Evolutionary conservation across 2,113 vertebrate genomes (phyloP).

Genomic region (Cheilinus undulatus): DNA sequence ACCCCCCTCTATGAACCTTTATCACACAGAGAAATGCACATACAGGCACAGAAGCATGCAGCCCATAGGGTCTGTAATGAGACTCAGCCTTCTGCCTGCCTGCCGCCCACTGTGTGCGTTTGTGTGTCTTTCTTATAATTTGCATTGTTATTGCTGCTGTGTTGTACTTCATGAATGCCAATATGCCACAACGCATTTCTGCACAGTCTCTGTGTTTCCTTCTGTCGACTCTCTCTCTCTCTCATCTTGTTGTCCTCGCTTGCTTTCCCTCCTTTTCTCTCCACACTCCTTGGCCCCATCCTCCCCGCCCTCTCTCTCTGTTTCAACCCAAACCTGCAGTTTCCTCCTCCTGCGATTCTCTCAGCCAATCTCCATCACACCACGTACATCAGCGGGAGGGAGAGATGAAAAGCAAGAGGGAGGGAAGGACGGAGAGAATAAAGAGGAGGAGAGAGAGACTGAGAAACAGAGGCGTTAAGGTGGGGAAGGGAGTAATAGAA

Average conservation of each 20-base stretch:
- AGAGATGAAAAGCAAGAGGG: slow-evolving; percentile 20
- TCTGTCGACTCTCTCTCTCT: not conserved
- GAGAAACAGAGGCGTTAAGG: slow-evolving; percentile 24
- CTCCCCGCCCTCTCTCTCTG: not conserved
- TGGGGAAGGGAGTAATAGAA: slow-evolving; percentile 9
- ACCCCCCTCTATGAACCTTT: not conserved
- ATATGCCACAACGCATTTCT: slow-evolving; percentile 20
- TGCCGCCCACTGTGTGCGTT: not conserved
- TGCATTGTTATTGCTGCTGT: slow-evolving; percentile 34
- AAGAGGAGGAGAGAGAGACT: slow-evolving; percentile 22
- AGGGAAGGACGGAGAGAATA: slow-evolving; percentile 1
- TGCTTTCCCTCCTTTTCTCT: not conserved
- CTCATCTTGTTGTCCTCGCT: not conserved
- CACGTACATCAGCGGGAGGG: slow-evolving; percentile 37
- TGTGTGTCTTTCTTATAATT: slow-evolving; percentile 37
- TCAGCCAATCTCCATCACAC: slow-evolving; percentile 63
- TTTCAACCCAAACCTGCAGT: slow-evolving; percentile 47
- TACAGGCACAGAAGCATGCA: not conserved
- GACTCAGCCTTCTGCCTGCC: not conserved
- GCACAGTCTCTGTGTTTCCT: not conserved
- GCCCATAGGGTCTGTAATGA: slow-evolving; percentile 6
- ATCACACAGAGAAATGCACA: not conserved
- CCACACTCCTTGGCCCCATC: not conserved
- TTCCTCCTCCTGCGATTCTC: slow-evolving; percentile 47
- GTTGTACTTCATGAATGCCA: slow-evolving; percentile 40